Evolutionary conservation across 2,797 vertebrate genomes (phyloP).

Genomic region (Hyperoplus lanceolatus): DNA sequence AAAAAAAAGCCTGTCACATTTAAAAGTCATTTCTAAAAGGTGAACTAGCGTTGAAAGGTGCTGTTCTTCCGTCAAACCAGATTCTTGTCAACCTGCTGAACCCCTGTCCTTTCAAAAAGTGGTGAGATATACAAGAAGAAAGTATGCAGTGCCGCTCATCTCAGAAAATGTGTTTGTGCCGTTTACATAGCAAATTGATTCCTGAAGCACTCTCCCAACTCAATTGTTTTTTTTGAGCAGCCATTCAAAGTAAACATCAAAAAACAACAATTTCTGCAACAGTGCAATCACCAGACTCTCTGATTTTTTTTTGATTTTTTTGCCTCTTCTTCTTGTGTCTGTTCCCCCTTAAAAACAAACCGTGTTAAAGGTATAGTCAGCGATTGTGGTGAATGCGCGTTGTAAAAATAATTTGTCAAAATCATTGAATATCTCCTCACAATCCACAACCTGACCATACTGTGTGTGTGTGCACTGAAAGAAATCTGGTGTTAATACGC

Average conservation of each 20-base stretch:
- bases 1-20: background rate
- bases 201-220: background rate
- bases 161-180: conserved; percentile 4
- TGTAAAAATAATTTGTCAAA: no score
- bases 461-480: no score
- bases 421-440: no score
- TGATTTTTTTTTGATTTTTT: background rate
- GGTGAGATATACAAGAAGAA: background rate
- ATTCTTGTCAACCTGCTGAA: background rate
- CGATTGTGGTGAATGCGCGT: no score
- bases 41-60: background rate
- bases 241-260: conserved; percentile 42
- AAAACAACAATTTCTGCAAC: conserved; percentile 21
- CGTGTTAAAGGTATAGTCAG: conserved; percentile 15
- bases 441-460: no score
- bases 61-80: background rate
- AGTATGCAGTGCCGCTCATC: background rate
- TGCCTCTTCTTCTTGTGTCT: background rate
- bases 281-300: background rate
- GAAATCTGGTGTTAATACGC: no score
- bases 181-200: background rate
- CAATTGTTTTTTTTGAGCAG: conserved; percentile 34
- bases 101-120: background rate
- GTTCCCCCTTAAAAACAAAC: conserved; percentile 25
- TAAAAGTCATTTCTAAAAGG: background rate